Conservation (phyloP, 1,140 invertebrate genomes). For the Drosophila kikkawai region DNA sequence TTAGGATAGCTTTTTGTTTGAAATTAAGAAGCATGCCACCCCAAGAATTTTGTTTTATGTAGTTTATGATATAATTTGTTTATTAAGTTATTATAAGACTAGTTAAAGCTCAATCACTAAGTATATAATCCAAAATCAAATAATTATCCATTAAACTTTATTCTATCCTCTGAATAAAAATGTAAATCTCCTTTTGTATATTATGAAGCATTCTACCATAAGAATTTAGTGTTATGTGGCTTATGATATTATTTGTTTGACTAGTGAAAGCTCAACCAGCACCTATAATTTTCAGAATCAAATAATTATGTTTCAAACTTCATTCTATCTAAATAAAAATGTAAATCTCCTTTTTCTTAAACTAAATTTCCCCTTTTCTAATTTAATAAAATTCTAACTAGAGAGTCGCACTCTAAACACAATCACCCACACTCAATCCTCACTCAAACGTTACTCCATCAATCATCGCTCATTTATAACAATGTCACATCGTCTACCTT, state of each 20-base stretch:
- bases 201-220: background rate
- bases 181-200: background rate
- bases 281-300: background rate
- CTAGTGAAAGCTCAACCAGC: background rate
- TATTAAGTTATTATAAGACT: background rate
- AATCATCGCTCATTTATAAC: slow-evolving; percentile 38
- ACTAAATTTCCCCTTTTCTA: background rate
- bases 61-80: background rate
- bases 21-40: background rate
- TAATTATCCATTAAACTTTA: background rate
- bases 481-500: slow-evolving; percentile 28
- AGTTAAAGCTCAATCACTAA: background rate
- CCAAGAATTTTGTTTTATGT: background rate
- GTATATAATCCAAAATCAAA: background rate
- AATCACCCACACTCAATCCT: background rate
- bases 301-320: background rate
- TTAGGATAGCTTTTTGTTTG: background rate
- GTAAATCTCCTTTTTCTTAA: background rate
- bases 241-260: background rate
- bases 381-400: background rate
- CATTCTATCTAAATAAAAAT: background rate
- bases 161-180: background rate
- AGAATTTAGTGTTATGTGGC: background rate
- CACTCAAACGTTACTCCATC: slow-evolving; percentile 6
- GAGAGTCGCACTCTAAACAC: slow-evolving; percentile 15